Conservation (phyloP, 2,797 vertebrate genomes). For the Aplochiton taeniatus region DNA sequence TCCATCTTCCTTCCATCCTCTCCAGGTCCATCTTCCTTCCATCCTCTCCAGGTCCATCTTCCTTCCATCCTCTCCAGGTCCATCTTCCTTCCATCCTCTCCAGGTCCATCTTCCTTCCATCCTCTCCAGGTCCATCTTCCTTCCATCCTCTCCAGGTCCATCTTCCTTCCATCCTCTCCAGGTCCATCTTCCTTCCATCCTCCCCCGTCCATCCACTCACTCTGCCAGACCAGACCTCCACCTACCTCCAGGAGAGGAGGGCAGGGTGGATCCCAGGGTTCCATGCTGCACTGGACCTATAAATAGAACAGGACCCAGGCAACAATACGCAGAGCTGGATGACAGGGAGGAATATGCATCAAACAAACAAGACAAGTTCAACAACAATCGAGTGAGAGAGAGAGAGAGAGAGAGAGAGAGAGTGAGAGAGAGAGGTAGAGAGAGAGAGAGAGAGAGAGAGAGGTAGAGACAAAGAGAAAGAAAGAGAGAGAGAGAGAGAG, state of each 20-base stretch:
- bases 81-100: not conserved
- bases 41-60: not conserved
- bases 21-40: not conserved
- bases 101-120: too few species aligned
- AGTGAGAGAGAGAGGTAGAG: constrained; percentile 9
- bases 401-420: constrained; percentile 8
- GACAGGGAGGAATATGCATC: constrained; percentile 59
- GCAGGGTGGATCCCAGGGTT: constrained; percentile 68
- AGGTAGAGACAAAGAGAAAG: too few species aligned
- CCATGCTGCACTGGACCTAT: constrained; percentile 48
- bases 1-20: not conserved
- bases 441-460: not conserved
- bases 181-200: not conserved
- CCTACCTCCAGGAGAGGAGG: constrained; percentile 53
- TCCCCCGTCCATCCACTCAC: not conserved
- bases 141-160: not conserved
- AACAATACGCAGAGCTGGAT: constrained; percentile 61
- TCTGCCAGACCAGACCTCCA: not conserved
- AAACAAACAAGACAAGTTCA: constrained; percentile 50
- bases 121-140: not conserved
- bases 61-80: constrained; percentile 2
- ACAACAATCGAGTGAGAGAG: constrained; percentile 9
- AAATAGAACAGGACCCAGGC: constrained; percentile 59
- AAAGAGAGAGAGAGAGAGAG: constrained; percentile 1
- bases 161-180: not conserved